Base-by-base conservation (phyloP, 2,888 invertebrate species). In the Drosophila picticornis region DNA sequence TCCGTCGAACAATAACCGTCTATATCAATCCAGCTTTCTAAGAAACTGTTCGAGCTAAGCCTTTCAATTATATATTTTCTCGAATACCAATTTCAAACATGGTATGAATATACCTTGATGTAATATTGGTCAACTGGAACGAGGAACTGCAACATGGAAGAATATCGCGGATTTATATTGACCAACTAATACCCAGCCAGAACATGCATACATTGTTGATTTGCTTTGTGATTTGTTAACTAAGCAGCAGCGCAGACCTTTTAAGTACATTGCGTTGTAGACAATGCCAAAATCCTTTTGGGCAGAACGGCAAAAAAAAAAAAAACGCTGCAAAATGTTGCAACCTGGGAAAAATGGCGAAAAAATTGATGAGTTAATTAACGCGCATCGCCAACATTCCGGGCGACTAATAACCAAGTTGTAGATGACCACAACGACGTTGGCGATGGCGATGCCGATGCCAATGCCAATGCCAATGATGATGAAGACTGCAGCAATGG, bases 361-460 rank as follows among this genome's bases (percentile, higher is more conserved):
- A 89, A 87, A 89, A 87, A 87, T 89, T 88, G 87, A 88, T 88
- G 88, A 88, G 87, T 88, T 88, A 88, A 88, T 88, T 88, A 88
- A 88, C 87, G 87, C 90, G 90, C 87, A 88, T 88, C 82, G 90
- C 84, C 90, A 88, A 81, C 87, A 88, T 88, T 88, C 87, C 87
- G 82, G 80, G 78, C 90, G 85, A 88, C 87, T 88, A 88, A 88
- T 88, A 88, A 88, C 87, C 90, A 89, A 89, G 72, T 86, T 86
- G 88, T 86, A 88, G 88, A 88, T 80, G 85, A 85, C 81, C 81
- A 77, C 72, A 64, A 72, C 72, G 77, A 69, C 38, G 64, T 57
- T 43, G 48, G 31, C 57, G 43, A 57, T 43, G 56, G 27, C 56
- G 2, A 55, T 55, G 55, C 25, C 53, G 3, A 53, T 55, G 27